These are phyloP conservation scores for Menidia beryllina DNA, from an alignment of 2,113 vertebrate genomes.

Conservation along the genomic window DNA sequence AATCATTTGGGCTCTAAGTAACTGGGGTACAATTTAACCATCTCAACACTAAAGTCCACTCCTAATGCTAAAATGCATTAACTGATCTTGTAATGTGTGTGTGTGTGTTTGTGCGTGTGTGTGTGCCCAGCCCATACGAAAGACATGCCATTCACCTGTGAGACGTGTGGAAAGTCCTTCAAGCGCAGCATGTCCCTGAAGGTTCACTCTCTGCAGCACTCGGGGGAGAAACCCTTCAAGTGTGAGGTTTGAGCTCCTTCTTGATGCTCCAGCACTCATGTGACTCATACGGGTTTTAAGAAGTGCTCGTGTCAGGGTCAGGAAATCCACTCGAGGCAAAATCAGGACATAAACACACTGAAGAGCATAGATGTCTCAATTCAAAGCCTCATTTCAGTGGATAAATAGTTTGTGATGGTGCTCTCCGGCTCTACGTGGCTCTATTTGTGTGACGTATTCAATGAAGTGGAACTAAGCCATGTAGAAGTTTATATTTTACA, in stretches of 20 bases:
- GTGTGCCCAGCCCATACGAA: constrained; percentile 91
- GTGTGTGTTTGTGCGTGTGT: constrained; percentile 30
- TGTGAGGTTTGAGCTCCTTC: constrained; percentile 88
- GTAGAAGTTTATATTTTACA: not conserved
- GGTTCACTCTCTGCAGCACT: constrained; percentile 96
- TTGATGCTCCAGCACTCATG: constrained; percentile 2
- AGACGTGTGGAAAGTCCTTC: constrained; percentile 98
- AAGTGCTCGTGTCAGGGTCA: constrained; percentile 18
- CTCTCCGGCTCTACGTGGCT: too few relatives aligned
- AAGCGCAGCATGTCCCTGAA: constrained; percentile 99
- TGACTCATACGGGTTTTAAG: constrained; percentile 1
- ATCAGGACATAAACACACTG: not conserved
- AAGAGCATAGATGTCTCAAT: not conserved
- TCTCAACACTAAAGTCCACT: too few relatives aligned
- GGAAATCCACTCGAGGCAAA: not conserved
- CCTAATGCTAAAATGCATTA: constrained; percentile 18
- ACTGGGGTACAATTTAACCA: too few relatives aligned
- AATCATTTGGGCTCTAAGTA: too few relatives aligned
- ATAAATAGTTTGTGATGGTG: too few relatives aligned
- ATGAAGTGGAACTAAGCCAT: not conserved
- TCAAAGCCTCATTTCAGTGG: not conserved
- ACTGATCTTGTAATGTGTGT: constrained; percentile 9
- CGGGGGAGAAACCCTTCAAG: constrained; percentile 95
- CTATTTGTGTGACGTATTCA: not conserved
- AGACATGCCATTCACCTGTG: constrained; percentile 98